Conservation (phyloP, 2,797 vertebrate species). For the Tiaroga cobitis region DNA sequence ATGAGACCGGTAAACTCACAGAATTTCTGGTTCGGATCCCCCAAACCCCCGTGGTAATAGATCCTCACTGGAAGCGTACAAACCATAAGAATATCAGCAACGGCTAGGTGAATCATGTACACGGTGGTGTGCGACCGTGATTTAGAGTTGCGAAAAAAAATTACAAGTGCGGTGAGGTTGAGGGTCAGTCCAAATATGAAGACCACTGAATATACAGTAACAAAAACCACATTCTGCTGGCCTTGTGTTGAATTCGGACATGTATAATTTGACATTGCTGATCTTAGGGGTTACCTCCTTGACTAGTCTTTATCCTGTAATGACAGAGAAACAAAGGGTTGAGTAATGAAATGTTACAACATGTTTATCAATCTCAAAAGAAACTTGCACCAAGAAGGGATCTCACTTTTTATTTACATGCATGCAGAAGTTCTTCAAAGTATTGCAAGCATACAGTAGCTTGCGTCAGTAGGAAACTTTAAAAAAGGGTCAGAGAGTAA, state of each 20-base stretch:
- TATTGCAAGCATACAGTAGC: no score
- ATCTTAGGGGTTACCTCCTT: not conserved
- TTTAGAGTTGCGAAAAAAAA: slow-evolving; percentile 67
- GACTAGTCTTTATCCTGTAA: not conserved
- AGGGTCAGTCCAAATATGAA: slow-evolving; percentile 65
- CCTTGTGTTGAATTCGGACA: not conserved
- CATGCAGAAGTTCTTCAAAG: not conserved
- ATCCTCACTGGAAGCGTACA: slow-evolving; percentile 74
- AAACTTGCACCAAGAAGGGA: not conserved
- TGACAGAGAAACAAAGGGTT: slow-evolving; percentile 15
- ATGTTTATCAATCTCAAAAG: not conserved
- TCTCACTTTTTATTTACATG: not conserved
- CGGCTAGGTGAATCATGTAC: slow-evolving; percentile 80
- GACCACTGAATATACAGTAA: slow-evolving; percentile 66
- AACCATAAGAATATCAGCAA: slow-evolving; percentile 73
- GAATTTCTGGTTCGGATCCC: accelerated
- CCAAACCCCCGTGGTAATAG: slow-evolving; percentile 56
- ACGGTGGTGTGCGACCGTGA: slow-evolving; percentile 71
- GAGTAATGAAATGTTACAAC: not conserved
- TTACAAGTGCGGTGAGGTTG: slow-evolving; percentile 69
- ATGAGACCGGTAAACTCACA: slow-evolving; percentile 68
- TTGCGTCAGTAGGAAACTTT: not conserved
- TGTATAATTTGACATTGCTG: slow-evolving; percentile 11
- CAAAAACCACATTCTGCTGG: slow-evolving; percentile 39
- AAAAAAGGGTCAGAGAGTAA: not conserved